A percentile compares a stretch with the other conserved stretches of the same genome.
Evolutionary conservation across 2,797 vertebrate species (phyloP).

Genomic region (Falco naumanni): DNA sequence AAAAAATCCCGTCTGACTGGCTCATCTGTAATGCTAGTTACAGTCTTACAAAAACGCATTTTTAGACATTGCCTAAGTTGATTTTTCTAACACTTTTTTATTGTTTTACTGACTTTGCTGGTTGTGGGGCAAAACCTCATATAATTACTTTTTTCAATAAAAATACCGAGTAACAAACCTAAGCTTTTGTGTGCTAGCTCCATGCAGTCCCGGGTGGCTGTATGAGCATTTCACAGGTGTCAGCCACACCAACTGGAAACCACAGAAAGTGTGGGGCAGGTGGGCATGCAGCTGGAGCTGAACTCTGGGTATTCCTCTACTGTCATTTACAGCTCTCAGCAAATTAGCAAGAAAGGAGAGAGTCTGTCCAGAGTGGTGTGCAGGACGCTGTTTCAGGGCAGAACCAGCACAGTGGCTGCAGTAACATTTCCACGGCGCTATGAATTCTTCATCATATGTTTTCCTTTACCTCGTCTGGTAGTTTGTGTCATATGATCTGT

Average conservation of each 20-base stretch:
- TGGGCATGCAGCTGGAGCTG: background rate
- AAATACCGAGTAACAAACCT: background rate
- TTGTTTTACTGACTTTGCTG: background rate
- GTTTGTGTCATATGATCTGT: background rate
- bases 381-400: background rate
- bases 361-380: background rate
- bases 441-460: background rate
- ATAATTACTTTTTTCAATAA: background rate
- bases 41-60: background rate
- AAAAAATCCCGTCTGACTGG: accelerated
- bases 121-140: background rate
- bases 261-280: background rate
- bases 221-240: accelerated
- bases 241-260: background rate
- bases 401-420: background rate
- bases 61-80: background rate
- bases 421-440: background rate
- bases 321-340: background rate
- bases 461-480: background rate
- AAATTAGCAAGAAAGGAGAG: background rate
- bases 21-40: background rate
- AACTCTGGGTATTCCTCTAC: background rate
- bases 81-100: background rate
- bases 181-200: background rate
- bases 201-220: background rate